Conservation (phyloP, 2,113 vertebrate genomes). For the Antidorcas marsupialis region DNA sequence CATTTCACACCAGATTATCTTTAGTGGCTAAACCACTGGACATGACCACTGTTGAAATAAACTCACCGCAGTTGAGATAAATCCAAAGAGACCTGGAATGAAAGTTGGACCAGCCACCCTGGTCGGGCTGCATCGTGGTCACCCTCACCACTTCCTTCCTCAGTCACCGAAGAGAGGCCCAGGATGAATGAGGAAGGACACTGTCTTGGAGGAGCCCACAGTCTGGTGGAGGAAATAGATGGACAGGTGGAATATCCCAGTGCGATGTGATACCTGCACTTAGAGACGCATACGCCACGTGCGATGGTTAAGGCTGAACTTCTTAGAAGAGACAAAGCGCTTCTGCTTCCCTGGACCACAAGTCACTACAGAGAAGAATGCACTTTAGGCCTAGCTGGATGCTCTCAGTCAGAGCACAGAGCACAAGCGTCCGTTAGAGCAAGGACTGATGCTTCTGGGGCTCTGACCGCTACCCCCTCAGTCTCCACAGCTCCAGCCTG, state of each 20-base stretch:
- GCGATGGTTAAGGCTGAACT: neutral
- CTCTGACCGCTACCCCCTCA: neutral
- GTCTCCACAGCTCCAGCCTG: neutral
- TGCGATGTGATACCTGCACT: neutral
- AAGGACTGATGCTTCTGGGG: neutral
- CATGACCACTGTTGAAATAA: neutral
- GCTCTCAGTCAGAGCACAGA: neutral
- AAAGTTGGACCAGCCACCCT: neutral
- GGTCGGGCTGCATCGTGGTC: no score
- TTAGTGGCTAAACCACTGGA: neutral
- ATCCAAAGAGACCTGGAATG: neutral
- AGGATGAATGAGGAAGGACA: neutral
- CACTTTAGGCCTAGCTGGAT: neutral
- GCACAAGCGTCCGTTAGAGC: no score
- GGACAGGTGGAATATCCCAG: neutral
- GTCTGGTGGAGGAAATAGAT: neutral
- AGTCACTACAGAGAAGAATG: neutral
- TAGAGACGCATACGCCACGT: neutral
- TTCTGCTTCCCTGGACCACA: neutral
- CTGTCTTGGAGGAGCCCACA: neutral
- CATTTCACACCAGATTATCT: neutral
- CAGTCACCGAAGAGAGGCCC: neutral
- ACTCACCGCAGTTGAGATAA: neutral
- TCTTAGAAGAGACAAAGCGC: neutral
- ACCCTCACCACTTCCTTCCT: neutral